These are phyloP conservation scores for Dexiosoma caninum DNA, from an alignment of 2,888 invertebrate species.

Conservation along the genomic window DNA sequence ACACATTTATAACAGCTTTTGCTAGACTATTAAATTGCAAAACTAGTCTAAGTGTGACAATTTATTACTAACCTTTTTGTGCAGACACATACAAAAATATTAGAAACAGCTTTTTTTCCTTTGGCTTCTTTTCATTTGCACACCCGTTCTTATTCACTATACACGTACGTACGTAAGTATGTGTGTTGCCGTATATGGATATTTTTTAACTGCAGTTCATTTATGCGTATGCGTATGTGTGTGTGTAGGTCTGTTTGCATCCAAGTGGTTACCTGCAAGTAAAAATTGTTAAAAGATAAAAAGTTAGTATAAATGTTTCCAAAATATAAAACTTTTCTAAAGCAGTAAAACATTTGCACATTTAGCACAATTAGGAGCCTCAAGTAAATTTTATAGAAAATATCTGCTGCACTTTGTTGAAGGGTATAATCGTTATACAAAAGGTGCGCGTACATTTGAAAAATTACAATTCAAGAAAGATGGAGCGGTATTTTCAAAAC, in stretches of 20 bases:
- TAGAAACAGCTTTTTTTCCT: background rate
- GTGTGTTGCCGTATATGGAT: background rate
- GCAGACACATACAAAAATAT: background rate
- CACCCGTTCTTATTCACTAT: background rate
- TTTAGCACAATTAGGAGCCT: too few species aligned
- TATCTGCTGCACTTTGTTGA: too few species aligned
- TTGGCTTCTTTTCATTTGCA: background rate
- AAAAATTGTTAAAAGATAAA: constrained; percentile 1
- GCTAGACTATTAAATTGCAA: constrained; percentile 62
- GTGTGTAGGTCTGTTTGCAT: background rate
- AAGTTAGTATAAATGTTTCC: constrained; percentile 14
- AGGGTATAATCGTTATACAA: too few species aligned
- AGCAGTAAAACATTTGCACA: background rate
- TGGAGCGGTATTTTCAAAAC: too few species aligned
- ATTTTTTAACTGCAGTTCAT: constrained; percentile 12
- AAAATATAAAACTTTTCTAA: background rate
- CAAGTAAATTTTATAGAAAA: too few species aligned
- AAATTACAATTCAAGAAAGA: too few species aligned
- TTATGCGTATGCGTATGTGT: background rate
- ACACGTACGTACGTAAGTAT: background rate
- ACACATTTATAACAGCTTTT: constrained; percentile 55
- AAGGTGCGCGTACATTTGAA: too few species aligned
- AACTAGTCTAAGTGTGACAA: constrained; percentile 58
- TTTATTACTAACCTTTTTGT: constrained; percentile 49
- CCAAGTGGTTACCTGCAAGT: background rate